phyloP scores from a whole-genome alignment of 2,113 vertebrate genomes.

The Charadrius vociferus region DNA sequence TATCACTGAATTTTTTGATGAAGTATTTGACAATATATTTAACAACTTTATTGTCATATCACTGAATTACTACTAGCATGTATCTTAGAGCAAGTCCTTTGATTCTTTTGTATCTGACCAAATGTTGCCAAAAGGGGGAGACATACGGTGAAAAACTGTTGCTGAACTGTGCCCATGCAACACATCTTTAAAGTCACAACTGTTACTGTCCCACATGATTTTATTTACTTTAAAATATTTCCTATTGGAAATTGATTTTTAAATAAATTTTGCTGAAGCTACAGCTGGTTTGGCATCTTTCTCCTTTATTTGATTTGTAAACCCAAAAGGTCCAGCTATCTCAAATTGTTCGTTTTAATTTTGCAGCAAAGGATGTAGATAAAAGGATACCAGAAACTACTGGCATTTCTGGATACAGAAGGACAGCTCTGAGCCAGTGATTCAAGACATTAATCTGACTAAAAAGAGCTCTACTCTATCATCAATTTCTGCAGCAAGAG shows the following conservation, averaged over 20 bases:
- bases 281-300: background rate
- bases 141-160: background rate
- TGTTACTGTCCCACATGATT: background rate
- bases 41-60: background rate
- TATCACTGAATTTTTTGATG: background rate
- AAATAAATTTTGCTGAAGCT: background rate
- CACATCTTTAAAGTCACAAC: background rate
- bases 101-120: background rate
- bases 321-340: background rate
- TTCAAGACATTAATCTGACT: constrained; percentile 45
- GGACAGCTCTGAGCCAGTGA: background rate
- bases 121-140: background rate
- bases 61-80: background rate
- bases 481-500: constrained; percentile 9
- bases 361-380: background rate
- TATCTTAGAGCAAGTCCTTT: background rate
- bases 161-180: background rate
- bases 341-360: background rate
- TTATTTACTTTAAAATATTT: background rate
- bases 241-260: background rate
- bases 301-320: background rate
- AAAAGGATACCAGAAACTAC: background rate
- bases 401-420: background rate
- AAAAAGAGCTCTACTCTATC: background rate
- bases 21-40: background rate